phyloP scores from a whole-genome alignment of 2,113 vertebrate species.

The Callospermophilus lateralis region DNA sequence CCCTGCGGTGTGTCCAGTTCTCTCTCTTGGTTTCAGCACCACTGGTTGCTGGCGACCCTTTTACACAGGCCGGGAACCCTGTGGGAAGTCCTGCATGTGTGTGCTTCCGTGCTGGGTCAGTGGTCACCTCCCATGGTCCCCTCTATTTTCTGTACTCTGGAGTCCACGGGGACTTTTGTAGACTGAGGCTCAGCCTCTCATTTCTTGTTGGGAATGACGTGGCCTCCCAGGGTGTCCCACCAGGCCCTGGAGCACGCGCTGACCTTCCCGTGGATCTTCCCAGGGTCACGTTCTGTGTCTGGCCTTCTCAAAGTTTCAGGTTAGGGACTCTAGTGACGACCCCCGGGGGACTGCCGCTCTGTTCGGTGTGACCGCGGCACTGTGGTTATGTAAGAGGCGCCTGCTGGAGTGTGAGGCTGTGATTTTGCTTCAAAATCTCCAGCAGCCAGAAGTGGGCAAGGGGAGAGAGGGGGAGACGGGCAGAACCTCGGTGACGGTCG shows the following conservation, averaged over 20 bases:
- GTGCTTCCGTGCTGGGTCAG: not conserved
- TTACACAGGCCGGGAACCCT: not conserved
- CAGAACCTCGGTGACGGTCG: too few relatives aligned
- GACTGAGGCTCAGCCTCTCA: not conserved
- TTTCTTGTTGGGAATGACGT: not conserved
- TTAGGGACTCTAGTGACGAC: not conserved
- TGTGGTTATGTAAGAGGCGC: not conserved
- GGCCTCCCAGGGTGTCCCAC: too few relatives aligned
- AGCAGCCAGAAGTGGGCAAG: not conserved
- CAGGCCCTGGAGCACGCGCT: not conserved
- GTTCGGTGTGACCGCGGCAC: too few relatives aligned
- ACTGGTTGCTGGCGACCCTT: not conserved
- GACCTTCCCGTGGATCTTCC: not conserved
- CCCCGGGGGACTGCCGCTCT: not conserved
- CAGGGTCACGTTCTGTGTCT: not conserved
- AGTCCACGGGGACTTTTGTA: not conserved
- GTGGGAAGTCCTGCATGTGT: accelerated
- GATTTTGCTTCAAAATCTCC: not conserved
- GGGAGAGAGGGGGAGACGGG: not conserved
- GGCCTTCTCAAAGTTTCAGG: not conserved
- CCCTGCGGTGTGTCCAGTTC: not conserved
- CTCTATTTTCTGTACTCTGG: not conserved
- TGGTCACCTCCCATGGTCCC: accelerated
- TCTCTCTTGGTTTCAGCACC: not conserved
- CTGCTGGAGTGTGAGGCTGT: not conserved